Percentiles rank a stretch among this genome's conserved stretches.
phyloP scores from a whole-genome alignment of 2,113 vertebrate species.

The Eubucco bourcierii region DNA sequence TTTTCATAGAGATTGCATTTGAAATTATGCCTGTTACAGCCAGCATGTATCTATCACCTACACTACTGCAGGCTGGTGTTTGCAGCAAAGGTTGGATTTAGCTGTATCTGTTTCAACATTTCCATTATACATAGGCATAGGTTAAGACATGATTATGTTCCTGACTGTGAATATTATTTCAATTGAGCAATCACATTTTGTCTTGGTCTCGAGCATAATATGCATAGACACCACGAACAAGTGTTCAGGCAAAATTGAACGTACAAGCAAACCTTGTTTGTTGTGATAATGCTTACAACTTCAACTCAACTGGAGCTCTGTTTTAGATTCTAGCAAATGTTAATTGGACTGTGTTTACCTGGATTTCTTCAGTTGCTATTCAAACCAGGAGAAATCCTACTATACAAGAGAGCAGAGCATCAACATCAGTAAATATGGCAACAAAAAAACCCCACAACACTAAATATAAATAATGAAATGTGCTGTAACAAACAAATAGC shows the following conservation, averaged over 20 bases:
- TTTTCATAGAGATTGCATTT: fast-evolving
- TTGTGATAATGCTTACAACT: not conserved
- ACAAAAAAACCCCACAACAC: not conserved
- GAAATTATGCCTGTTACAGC: not conserved
- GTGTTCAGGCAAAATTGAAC: not conserved
- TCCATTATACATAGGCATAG: not conserved
- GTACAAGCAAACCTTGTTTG: not conserved
- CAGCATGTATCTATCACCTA: no score
- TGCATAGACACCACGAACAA: not conserved
- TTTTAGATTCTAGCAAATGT: not conserved
- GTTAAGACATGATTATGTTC: not conserved
- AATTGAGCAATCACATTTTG: not conserved
- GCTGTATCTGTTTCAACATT: not conserved
- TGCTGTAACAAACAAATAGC: not conserved
- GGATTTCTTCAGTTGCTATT: not conserved
- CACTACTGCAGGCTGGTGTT: not conserved
- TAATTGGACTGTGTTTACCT: not conserved
- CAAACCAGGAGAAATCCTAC: not conserved
- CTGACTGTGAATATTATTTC: not conserved
- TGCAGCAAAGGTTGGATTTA: not conserved
- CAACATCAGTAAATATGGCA: not conserved
- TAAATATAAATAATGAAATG: not conserved
- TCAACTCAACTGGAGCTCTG: not conserved
- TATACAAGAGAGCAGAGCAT: not conserved
- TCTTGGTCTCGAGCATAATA: not conserved